Percentiles rank a stretch among this genome's conserved stretches.
phyloP scores from a whole-genome alignment of 2,888 invertebrate genomes.

The Conistra vaccinii region DNA sequence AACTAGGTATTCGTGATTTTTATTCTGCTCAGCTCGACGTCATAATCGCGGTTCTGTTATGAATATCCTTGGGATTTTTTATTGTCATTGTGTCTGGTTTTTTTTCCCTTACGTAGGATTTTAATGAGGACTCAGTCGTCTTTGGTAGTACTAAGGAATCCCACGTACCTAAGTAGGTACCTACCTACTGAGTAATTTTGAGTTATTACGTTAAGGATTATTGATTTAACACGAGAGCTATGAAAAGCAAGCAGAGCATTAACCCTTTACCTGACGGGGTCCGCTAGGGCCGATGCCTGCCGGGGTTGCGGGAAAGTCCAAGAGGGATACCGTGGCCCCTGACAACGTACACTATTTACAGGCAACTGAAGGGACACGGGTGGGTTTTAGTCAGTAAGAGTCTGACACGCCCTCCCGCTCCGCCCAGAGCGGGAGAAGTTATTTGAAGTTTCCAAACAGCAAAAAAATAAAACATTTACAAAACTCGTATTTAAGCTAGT shows the following conservation, averaged over 20 bases:
- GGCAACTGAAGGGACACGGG: no score
- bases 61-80: constrained; percentile 58
- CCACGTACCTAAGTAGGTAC: background rate
- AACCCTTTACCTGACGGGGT: no score
- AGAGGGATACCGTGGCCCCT: no score
- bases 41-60: constrained; percentile 49
- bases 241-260: no score
- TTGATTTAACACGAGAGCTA: background rate
- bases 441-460: no score
- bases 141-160: constrained; percentile 31
- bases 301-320: no score
- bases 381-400: no score
- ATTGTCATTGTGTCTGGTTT: constrained; percentile 54
- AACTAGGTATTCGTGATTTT: constrained; percentile 49
- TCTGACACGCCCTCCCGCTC: no score
- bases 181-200: background rate
- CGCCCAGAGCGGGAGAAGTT: no score
- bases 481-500: background rate
- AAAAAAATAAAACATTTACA: no score
- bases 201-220: constrained; percentile 2
- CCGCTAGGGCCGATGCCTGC: no score
- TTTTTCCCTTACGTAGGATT: constrained; percentile 38
- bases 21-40: constrained; percentile 58
- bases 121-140: constrained; percentile 8
- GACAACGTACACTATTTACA: no score